Conservation (phyloP, 2,113 vertebrate species). For the Phalacrocorax brasilianus region DNA sequence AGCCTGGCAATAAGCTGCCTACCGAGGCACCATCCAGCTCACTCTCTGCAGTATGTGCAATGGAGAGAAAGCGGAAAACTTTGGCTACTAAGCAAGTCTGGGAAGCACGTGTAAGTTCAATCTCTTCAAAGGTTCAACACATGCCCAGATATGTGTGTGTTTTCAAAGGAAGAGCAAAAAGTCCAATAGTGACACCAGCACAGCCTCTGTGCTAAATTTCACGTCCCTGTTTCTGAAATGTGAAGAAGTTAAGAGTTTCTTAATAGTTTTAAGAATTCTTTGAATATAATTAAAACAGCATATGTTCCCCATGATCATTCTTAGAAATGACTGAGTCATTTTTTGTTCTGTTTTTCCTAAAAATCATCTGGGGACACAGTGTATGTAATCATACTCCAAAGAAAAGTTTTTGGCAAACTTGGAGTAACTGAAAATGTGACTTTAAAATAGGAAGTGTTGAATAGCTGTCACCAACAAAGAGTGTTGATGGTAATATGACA, state of each 20-base stretch:
- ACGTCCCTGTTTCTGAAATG: background rate
- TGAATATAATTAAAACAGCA: background rate
- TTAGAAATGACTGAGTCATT: background rate
- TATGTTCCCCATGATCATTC: background rate
- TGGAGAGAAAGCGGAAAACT: background rate
- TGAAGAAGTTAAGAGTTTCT: background rate
- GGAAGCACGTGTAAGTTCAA: background rate
- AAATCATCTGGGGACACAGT: background rate
- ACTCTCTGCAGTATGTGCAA: background rate
- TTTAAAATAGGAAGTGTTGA: conserved; percentile 12
- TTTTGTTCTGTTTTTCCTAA: background rate
- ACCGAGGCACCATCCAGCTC: background rate
- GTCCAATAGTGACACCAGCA: background rate
- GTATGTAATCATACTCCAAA: background rate
- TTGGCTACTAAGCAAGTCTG: background rate
- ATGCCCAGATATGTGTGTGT: background rate
- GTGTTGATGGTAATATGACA: background rate
- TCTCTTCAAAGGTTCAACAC: background rate
- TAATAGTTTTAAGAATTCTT: background rate
- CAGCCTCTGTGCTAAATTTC: background rate
- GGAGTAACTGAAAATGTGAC: background rate
- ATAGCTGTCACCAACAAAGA: background rate
- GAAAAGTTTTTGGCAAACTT: background rate
- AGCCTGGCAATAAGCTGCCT: background rate
- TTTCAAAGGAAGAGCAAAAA: conserved; percentile 35